Evolutionary conservation across 2,797 vertebrate species (phyloP), one percentile per base, ranked within the genome.

Genomic region (Melanotaenia pygmaea): DNA sequence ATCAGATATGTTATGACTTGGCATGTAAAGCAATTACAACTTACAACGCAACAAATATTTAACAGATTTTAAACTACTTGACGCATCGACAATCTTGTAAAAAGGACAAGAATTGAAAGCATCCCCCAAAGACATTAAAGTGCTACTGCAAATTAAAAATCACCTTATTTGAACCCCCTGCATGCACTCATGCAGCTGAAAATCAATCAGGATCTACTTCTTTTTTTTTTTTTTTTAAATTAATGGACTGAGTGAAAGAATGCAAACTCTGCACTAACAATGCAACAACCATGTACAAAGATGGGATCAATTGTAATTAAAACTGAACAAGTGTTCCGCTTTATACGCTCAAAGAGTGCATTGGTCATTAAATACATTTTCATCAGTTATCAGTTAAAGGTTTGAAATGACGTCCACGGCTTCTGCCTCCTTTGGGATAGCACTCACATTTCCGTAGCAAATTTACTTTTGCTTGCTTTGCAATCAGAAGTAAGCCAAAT

Each of bases 231-330:
- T 86, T 82, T 77, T 77, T 76, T 57, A 75, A 80, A 93, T 86
- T 90, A 90, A 93, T 79, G 81, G 79, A 88, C 79, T 69, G 65
- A 86, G 80, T 74, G 76, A 76, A 86, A 89, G 77, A 90, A 90
- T 64, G 70, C 75, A 69, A 89, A 91, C 85, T 86, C 82, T 74
- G 76, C 88, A 90, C 74, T 67, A 91, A 93, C 90, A 93, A 92
- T 88, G 84, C 78, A 69, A 74, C 73, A 79, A 75, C 76, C 87
- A 62, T 91, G 91, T 95, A 93, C 94, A 92, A 86, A 94, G 95
- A 96, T 96, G 94, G 90, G 96, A 96, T 96, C 96, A 95, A 96
- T 96, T 94, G 94, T 96, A 96, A 97, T 97, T 96, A 96, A 96
- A 96, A 96, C 87, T 87, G 95, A 94, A 96, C 96, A 96, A 95